These are phyloP conservation scores for Morpho achilles DNA, from an alignment of 2,888 invertebrate species.

Conservation along the genomic window DNA sequence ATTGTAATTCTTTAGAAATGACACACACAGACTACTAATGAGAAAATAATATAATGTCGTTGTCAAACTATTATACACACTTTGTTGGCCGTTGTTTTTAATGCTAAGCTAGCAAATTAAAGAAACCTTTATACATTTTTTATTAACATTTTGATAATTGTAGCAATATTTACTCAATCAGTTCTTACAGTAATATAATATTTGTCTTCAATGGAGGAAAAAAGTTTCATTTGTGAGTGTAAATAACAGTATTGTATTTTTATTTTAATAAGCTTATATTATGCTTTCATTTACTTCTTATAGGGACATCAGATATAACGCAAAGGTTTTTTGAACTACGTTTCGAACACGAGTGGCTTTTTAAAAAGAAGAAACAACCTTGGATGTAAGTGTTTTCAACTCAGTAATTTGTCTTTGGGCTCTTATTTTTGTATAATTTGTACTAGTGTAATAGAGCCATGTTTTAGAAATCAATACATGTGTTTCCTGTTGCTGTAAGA, in stretches of 20 bases:
- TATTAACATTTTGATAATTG: too few species aligned
- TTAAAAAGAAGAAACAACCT: conserved; percentile 67
- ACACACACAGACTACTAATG: too few species aligned
- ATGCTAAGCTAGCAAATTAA: too few species aligned
- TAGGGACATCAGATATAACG: conserved; percentile 64
- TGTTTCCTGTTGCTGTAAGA: too few species aligned
- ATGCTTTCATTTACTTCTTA: conserved; percentile 27
- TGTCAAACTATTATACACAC: too few species aligned
- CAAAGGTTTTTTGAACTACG: conserved; percentile 57
- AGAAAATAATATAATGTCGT: too few species aligned
- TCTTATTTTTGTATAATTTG: background rate
- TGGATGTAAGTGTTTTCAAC: conserved; percentile 54
- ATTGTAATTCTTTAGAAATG: too few species aligned
- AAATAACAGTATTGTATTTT: conserved; percentile 5
- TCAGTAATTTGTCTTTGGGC: background rate
- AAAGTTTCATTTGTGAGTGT: conserved; percentile 56
- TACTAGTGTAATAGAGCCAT: too few species aligned
- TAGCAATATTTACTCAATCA: too few species aligned
- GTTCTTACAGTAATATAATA: background rate
- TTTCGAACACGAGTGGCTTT: conserved; percentile 64
- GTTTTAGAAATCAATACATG: too few species aligned
- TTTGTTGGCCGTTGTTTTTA: too few species aligned
- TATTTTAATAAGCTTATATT: background rate
- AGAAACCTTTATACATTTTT: too few species aligned
- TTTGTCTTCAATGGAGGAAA: conserved; percentile 48